Percentiles rank a stretch among this genome's conserved stretches.
Conservation (phyloP, 2,797 vertebrate genomes). For the Halcyon badia region DNA sequence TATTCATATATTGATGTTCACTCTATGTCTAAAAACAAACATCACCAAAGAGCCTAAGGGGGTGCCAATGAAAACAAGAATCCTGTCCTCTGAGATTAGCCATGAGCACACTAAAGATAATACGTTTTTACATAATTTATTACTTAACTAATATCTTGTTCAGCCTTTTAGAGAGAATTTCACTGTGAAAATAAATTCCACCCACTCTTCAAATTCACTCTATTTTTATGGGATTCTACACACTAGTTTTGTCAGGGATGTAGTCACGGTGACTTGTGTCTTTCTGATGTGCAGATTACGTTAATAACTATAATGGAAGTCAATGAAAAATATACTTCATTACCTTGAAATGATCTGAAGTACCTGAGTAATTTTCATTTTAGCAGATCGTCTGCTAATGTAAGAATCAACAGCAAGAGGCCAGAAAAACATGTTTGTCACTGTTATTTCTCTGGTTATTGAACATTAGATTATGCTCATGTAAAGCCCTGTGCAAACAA, state of each 20-base stretch:
- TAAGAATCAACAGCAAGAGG: background rate
- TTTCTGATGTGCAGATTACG: background rate
- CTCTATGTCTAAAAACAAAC: background rate
- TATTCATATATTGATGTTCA: background rate
- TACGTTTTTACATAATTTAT: background rate
- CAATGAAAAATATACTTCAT: slow-evolving; percentile 20
- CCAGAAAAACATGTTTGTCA: background rate
- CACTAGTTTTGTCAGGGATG: background rate
- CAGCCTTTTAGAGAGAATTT: background rate
- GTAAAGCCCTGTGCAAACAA: background rate
- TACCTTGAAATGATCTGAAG: background rate
- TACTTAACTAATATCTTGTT: background rate
- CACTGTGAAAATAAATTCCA: background rate
- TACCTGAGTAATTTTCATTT: background rate
- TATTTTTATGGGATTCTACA: background rate
- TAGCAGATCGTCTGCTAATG: background rate
- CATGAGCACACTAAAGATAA: background rate
- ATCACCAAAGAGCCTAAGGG: background rate
- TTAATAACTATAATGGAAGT: background rate
- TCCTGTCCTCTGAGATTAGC: background rate
- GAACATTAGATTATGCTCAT: background rate
- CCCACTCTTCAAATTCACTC: background rate
- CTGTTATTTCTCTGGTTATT: background rate
- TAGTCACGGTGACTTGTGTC: background rate
- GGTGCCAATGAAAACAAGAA: background rate